Evolutionary conservation across 1,140 invertebrate species (phyloP), one percentile per base, ranked within the genome.

Genomic region (Agraylea sexmaculata): DNA sequence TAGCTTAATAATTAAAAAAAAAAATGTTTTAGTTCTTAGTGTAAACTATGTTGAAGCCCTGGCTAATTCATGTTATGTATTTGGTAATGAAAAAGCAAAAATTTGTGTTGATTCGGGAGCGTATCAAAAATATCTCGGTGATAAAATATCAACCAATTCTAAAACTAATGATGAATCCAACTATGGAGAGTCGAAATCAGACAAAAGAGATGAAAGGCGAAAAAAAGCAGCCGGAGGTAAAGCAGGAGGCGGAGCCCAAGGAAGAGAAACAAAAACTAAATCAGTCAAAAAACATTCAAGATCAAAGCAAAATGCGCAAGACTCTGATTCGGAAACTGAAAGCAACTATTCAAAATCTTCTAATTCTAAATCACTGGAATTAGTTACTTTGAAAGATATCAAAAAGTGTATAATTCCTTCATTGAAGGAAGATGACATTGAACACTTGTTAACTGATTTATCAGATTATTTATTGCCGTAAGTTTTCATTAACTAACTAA

Each of bases 241-340:
- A 71, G 74, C 71, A 30, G 88, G 89, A 19, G 89, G 91, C 22
- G 90, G 90, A 10, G 78, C 78, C 20, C 90, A 94, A 64, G 92
- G 91, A 1, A 70, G 92, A 38, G 92, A 97, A 69, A 92, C 89
- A 1, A 96, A 94, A 67, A 95, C 87, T 0, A 94, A 92, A 60
- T 83, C 90, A 4, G 83, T 83, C 0, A 97, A 97, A 53, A 87
- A 85, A 53, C 71, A 76, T 56, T 42, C 63, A 59, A 51, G 66
- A 60, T 19, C 69, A 62, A 55, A 60, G 50, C 66, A 66, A 36
- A 57, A 55, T 37, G 53, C 57, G 30, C 62, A 64, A 53, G 70
- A 75, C 40, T 70, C 68, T 23, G 77, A 80, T 50, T 77, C 73
- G 21, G 77, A 82, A 40, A 71, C 76, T 31, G 70, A 73, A 7